Evolutionary conservation across 2,113 vertebrate species (phyloP), one percentile per base, ranked within the genome.

Genomic region (Oxygymnocypris stewartii): DNA sequence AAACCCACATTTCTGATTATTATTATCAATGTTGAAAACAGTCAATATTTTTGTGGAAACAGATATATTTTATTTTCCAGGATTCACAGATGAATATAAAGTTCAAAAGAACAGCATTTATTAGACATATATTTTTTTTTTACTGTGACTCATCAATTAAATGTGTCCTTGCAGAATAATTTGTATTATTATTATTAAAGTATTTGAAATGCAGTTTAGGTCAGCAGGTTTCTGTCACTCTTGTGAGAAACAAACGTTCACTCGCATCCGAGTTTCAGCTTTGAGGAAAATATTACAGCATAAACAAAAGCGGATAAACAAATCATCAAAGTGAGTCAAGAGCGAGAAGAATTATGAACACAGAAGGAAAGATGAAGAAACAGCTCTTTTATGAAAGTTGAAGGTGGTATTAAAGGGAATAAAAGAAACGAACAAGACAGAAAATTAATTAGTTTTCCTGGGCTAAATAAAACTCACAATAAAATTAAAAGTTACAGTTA

Each of bases 271-370:
- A 79, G 31, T 44, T 42, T 63, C 57, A 80, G 79, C 23, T 65
- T 81, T 81, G 37, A 65, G 65, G 79, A 85, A 77, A 87, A 86
- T 37, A 76, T 10, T 54, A 81, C 75, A 83, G 49, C 83, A 84
- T 84, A 25, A 76, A 87, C 78, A 51, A 61, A 42, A 73, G 35
- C 61, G 35, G 20, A 25, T 59, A 47, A 51, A 10, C 13, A 82
- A 67, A 79, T 63, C 57, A 23, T 65, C 57, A 81, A 61, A 63
- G 23, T 4, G 20, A 61, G 54, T 16, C 37, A 0, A 80, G 57
- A 63, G 61, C 25, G 40, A n/a, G 40, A 40, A 63, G 7, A 16
- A 44, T 65, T 42, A 81, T 28, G 57, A 65, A 44, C 18, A 47
- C 40, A 59, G 11, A 78, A 78, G 47, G 28, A 16, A 42, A 11